Evolutionary conservation across 2,888 invertebrate genomes (phyloP).

Genomic region (Lithophane ornitopus): DNA sequence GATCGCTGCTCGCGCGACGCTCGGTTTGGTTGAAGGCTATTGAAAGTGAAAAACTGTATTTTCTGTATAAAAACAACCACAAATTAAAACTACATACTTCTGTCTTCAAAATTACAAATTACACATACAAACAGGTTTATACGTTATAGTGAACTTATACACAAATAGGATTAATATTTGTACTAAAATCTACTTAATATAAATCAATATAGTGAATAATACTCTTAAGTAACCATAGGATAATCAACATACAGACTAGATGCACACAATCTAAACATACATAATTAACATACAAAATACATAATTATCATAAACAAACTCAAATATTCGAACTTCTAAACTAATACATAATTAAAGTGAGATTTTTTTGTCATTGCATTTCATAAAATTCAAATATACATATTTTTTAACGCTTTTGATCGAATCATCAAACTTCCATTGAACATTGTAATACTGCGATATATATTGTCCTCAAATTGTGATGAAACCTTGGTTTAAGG

Average conservation of each 20-base stretch:
- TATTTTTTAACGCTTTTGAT: background rate
- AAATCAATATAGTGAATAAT: conserved; percentile 57
- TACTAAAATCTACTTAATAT: conserved; percentile 53
- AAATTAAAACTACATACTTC: conserved; percentile 7
- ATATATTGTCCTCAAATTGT: conserved; percentile 28
- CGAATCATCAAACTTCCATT: background rate
- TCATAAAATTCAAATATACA: conserved; percentile 7
- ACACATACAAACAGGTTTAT: background rate
- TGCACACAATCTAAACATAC: conserved; percentile 49
- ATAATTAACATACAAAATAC: too few species aligned
- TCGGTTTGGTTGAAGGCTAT: background rate
- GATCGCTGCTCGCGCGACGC: background rate
- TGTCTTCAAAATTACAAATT: conserved; percentile 2
- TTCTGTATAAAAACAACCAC: background rate
- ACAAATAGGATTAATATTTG: conserved; percentile 40
- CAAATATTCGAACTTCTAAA: conserved; percentile 21
- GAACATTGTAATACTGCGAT: background rate
- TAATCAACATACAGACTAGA: conserved; percentile 58
- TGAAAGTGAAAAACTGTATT: background rate
- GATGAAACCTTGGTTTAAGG: background rate
- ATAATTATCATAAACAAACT: conserved; percentile 4
- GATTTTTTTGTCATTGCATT: conserved; percentile 30
- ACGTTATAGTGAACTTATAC: conserved; percentile 24
- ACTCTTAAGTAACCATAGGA: conserved; percentile 61
- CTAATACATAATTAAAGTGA: conserved; percentile 14